These are phyloP conservation scores for Cosmorhoe ocellata DNA, from an alignment of 2,888 invertebrate species.

Conservation along the genomic window DNA sequence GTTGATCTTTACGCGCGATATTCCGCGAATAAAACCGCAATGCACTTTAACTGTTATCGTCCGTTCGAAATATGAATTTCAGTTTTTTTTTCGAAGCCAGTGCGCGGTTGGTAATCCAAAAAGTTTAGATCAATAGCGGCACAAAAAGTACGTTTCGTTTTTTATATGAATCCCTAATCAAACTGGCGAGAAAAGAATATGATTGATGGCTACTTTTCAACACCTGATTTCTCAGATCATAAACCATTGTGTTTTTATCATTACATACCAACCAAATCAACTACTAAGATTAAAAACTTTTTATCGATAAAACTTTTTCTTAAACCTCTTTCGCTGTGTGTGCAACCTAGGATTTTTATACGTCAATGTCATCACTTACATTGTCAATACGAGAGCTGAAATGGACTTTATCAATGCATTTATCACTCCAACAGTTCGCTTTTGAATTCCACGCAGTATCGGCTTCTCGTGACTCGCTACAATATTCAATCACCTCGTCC, in stretches of 20 bases:
- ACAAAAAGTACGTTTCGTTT: conserved; percentile 1
- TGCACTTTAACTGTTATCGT: conserved; percentile 49
- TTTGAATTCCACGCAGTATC: conserved; percentile 1
- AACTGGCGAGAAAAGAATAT: conserved; percentile 1
- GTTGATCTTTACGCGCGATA: conserved; percentile 71
- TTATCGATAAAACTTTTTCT: no score
- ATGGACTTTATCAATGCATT: neutral
- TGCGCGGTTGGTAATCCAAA: conserved; percentile 13
- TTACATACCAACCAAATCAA: neutral
- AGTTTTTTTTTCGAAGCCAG: conserved; percentile 18
- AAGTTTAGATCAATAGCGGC: conserved; percentile 9
- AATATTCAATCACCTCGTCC: conserved; percentile 36
- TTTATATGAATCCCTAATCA: neutral
- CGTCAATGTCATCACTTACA: no score
- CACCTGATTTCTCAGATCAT: conserved; percentile 5
- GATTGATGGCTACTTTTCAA: conserved; percentile 9
- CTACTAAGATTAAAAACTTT: no score
- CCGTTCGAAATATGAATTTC: conserved; percentile 55
- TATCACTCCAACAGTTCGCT: neutral
- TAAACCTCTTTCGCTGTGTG: no score
- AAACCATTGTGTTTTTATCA: neutral
- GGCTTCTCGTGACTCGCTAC: conserved; percentile 20
- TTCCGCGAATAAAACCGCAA: conserved; percentile 59
- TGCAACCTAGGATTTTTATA: no score
- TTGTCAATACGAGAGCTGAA: neutral